phyloP scores from a whole-genome alignment of 2,888 invertebrate species.

The Eupithecia dodoneata region DNA sequence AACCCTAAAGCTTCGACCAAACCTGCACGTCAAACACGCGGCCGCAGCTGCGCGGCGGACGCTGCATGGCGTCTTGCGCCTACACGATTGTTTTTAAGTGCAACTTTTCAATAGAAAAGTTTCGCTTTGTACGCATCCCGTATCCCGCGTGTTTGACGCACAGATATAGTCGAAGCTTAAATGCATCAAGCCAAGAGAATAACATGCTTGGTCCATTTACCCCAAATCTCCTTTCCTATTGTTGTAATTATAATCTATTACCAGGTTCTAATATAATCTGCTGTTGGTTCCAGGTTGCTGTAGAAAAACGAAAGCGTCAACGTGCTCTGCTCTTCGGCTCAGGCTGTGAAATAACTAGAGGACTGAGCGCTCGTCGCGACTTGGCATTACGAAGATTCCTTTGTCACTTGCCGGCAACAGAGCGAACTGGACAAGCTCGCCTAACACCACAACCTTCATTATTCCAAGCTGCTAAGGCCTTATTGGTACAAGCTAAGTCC shows the following conservation, averaged over 20 bases:
- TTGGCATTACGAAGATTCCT: conserved; percentile 88
- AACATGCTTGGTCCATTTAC: neutral
- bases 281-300: conserved; percentile 81
- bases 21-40: too few relatives aligned
- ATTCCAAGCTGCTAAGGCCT: conserved; percentile 81
- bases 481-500: conserved; percentile 77
- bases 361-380: conserved; percentile 91
- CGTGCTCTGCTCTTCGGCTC: conserved; percentile 88
- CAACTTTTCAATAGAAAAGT: too few relatives aligned
- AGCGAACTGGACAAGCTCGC: conserved; percentile 81
- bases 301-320: conserved; percentile 84
- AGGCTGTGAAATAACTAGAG: conserved; percentile 90
- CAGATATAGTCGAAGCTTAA: neutral
- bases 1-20: neutral
- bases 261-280: neutral
- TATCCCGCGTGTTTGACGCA: neutral
- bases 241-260: neutral
- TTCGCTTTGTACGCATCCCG: too few relatives aligned
- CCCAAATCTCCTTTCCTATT: neutral
- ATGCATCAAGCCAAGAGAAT: too few relatives aligned
- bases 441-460: conserved; percentile 76
- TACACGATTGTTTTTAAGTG: too few relatives aligned
- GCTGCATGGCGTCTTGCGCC: too few relatives aligned
- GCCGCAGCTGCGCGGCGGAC: too few relatives aligned
- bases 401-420: conserved; percentile 87